A percentile compares a stretch with the other conserved stretches of the same genome.
These are phyloP conservation scores for Atrina japonica DNA, from an alignment of 2,888 invertebrate genomes.

Conservation along the genomic window DNA sequence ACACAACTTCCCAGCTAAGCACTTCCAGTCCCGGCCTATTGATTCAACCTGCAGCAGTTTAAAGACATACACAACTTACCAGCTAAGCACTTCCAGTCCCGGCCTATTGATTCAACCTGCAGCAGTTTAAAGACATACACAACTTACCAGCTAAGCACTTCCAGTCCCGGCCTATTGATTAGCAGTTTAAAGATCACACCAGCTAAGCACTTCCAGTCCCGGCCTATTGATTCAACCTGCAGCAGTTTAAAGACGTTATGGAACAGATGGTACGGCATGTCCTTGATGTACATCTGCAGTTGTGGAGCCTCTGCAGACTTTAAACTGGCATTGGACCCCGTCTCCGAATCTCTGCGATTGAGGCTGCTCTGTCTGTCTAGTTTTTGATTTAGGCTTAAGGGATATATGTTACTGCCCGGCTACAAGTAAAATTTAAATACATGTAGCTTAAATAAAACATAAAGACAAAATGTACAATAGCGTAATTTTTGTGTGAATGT, in stretches of 20 bases:
- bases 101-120: no score
- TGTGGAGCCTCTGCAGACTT: constrained; percentile 23
- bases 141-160: constrained; percentile 16
- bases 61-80: no score
- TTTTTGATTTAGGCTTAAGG: constrained; percentile 3
- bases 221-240: constrained; percentile 16
- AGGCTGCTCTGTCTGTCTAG: neutral
- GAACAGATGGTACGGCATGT: constrained; percentile 34
- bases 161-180: constrained; percentile 15
- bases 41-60: no score
- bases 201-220: constrained; percentile 22
- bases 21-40: no score
- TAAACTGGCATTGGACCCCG: constrained; percentile 21
- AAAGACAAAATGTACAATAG: no score
- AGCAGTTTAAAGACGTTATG: constrained; percentile 33
- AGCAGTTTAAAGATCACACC: constrained; percentile 34
- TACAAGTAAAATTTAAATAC: neutral
- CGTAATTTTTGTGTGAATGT: no score
- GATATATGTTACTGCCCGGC: neutral
- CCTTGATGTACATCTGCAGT: constrained; percentile 32
- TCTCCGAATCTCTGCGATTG: constrained; percentile 15
- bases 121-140: no score
- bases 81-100: no score
- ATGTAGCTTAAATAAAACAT: no score
- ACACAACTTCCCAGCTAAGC: no score